Base-by-base conservation (phyloP, 2,113 vertebrate genomes). In the Phasianus colchicus region DNA sequence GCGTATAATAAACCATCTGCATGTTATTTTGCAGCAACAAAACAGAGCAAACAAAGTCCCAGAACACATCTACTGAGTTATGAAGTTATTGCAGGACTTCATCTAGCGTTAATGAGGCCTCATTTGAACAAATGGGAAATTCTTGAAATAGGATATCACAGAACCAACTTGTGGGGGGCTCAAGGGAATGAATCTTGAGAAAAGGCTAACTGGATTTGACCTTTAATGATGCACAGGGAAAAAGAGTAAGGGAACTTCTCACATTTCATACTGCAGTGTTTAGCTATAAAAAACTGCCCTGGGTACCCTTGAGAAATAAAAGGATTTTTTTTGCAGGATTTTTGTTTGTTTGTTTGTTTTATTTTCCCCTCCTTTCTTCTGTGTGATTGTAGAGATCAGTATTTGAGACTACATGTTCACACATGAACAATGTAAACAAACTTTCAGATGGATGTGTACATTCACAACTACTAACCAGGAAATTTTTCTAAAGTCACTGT, bases 21-120 rank as follows among this genome's bases (percentile, higher is more conserved):
- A 43, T 66, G 64, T 60, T 80, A 73, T 95, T 95, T 91, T 93
- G 50, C 45, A 89, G 75, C 45, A 80, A 71, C 25, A 74, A 92
- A 91, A 60, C 12, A 77, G 69, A 20, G 83, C 72, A 85, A 94
- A 55, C 66, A 77, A 80, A 64, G 55, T 86, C 89, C 64, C 85
- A 84, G 40, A 43, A 80, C 69, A 61, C 47, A 27, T 64, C 74
- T 87, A 40, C 42, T 85, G 64, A 88, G 64, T 89, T 88, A 65
- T 47, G 32, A 92, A 92, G 22, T 64, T 80, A 60, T 77, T 89
- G 45, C 11, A 86, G 64, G 64, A 65, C 64, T 83, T 88, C 50
- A 71, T 74, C 64, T 85, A 87, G 45, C 34, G 42, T 55, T 81
- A 91, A 91, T 74, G 87, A 94, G 38, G 19, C 71, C 55, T 85